phyloP scores from a whole-genome alignment of 2,888 invertebrate genomes.

The Colletes collaris region DNA sequence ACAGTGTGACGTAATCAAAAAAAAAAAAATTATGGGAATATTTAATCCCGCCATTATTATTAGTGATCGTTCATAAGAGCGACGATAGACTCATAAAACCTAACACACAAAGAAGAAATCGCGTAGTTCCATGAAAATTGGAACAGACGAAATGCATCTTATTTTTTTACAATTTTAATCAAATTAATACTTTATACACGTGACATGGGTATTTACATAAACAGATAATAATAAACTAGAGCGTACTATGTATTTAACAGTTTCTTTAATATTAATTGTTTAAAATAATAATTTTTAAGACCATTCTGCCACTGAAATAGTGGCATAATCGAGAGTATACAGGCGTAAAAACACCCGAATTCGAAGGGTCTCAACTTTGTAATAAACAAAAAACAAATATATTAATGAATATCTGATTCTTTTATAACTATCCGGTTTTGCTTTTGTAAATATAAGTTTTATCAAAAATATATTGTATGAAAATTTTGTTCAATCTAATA shows the following conservation, averaged over 20 bases:
- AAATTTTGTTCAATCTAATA: too few species aligned
- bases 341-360: too few species aligned
- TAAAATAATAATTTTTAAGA: not conserved
- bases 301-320: not conserved
- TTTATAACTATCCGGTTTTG: too few species aligned
- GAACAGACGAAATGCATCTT: too few species aligned
- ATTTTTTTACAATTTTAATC: too few species aligned
- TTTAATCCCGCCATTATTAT: not conserved
- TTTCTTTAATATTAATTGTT: not conserved
- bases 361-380: too few species aligned
- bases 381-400: too few species aligned
- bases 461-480: too few species aligned
- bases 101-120: constrained; percentile 1
- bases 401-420: too few species aligned
- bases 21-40: constrained; percentile 12
- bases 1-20: constrained; percentile 41
- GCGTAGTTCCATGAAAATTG: not conserved
- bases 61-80: constrained; percentile 18
- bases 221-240: not conserved
- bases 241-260: not conserved
- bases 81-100: not conserved
- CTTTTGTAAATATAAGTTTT: too few species aligned
- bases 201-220: not conserved
- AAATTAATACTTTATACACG: constrained; percentile 1
- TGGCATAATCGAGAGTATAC: too few species aligned